Evolutionary conservation across 2,888 invertebrate species (phyloP).

Genomic region (Brachynemurus nebulosus): DNA sequence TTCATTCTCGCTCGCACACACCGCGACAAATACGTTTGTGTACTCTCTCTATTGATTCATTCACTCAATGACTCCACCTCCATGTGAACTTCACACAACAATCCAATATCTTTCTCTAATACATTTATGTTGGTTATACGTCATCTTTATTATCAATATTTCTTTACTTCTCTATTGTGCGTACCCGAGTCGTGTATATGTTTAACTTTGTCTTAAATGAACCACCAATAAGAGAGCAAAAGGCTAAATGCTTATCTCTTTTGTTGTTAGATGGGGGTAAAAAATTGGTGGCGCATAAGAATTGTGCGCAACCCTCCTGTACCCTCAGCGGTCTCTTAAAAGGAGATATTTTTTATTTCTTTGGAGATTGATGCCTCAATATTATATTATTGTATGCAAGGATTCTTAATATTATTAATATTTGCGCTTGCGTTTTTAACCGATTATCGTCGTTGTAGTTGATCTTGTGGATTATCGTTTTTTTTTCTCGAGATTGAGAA

Average conservation of each 20-base stretch:
- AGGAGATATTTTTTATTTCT: too few species aligned
- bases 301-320: constrained; percentile 8
- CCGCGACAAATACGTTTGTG: background rate
- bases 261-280: constrained; percentile 9
- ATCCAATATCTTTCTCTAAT: background rate
- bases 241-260: constrained; percentile 10
- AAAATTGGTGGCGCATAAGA: constrained; percentile 8
- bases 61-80: constrained; percentile 1
- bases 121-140: background rate
- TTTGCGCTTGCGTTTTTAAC: too few species aligned
- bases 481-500: too few species aligned
- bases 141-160: constrained; percentile 5
- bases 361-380: too few species aligned
- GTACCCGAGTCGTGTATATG: constrained; percentile 3
- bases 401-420: too few species aligned
- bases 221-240: constrained; percentile 11
- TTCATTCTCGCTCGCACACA: background rate
- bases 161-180: constrained; percentile 8
- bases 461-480: too few species aligned
- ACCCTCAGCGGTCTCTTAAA: too few species aligned
- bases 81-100: background rate
- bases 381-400: too few species aligned
- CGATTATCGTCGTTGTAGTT: too few species aligned
- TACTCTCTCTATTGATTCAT: background rate
- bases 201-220: constrained; percentile 6